Conservation (phyloP, 2,888 invertebrate genomes). For the Bellardia bayeri region DNA sequence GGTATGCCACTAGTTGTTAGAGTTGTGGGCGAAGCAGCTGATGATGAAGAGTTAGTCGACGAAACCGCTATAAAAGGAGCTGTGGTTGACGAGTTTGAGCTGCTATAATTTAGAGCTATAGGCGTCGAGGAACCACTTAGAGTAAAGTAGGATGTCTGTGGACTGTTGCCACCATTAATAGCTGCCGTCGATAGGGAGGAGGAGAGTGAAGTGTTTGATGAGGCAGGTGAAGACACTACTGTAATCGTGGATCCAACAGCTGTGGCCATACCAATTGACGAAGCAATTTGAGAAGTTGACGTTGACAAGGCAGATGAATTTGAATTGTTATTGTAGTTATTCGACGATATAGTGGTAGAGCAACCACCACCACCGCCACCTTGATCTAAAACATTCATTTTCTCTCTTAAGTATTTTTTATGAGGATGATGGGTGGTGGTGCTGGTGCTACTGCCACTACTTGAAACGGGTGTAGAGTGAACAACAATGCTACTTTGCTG, state of each 20-base stretch:
- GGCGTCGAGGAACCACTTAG: conserved; percentile 68
- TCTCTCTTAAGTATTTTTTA: conserved; percentile 84
- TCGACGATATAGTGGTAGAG: conserved; percentile 57
- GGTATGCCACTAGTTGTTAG: conserved; percentile 62
- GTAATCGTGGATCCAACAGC: conserved; percentile 77
- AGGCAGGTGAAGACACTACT: conserved; percentile 82
- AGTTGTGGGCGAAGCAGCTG: conserved; percentile 65
- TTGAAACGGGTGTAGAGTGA: conserved; percentile 37
- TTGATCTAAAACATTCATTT: conserved; percentile 83
- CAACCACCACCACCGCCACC: conserved; percentile 75
- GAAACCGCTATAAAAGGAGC: conserved; percentile 76
- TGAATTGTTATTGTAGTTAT: conserved; percentile 50
- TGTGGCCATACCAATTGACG: conserved; percentile 53
- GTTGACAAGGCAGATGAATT: conserved; percentile 33
- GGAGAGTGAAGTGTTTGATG: conserved; percentile 79
- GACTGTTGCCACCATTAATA: conserved; percentile 81
- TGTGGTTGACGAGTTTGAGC: conserved; percentile 73
- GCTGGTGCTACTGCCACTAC: conserved; percentile 72
- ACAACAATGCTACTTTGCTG: conserved; percentile 33
- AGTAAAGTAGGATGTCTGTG: conserved; percentile 74
- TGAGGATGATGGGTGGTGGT: conserved; percentile 83
- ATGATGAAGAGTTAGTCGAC: conserved; percentile 70
- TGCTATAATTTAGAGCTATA: conserved; percentile 66
- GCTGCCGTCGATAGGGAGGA: conserved; percentile 80
- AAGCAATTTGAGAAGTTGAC: conserved; percentile 36